Evolutionary conservation across 1,140 invertebrate species (phyloP).

Genomic region (Matsumurasca onukii): DNA sequence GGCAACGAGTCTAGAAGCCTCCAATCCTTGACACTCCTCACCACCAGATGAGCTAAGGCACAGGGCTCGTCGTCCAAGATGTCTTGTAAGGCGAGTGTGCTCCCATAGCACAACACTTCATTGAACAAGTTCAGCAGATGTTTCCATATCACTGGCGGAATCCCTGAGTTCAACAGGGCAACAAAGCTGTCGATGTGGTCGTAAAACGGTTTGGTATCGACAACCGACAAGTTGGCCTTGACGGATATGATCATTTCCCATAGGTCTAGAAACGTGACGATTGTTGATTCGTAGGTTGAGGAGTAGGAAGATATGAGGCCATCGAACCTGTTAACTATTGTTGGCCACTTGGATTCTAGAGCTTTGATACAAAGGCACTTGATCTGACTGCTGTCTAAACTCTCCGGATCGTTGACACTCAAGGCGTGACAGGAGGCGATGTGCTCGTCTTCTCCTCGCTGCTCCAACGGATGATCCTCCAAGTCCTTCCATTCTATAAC

Average conservation of each 20-base stretch:
- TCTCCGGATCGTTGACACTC: conserved; percentile 72
- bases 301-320: conserved; percentile 52
- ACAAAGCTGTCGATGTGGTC: conserved; percentile 80
- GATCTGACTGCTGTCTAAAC: conserved; percentile 71
- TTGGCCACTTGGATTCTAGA: conserved; percentile 77
- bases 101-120: conserved; percentile 87
- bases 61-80: conserved; percentile 84
- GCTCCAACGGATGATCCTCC: conserved; percentile 77
- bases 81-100: conserved; percentile 83
- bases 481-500: conserved; percentile 86
- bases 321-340: conserved; percentile 63
- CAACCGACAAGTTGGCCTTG: conserved; percentile 83
- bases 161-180: conserved; percentile 65
- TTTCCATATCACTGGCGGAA: conserved; percentile 79
- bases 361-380: conserved; percentile 84
- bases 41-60: conserved; percentile 77
- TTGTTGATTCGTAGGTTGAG: conserved; percentile 51
- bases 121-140: conserved; percentile 82
- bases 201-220: conserved; percentile 87
- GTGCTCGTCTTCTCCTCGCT: conserved; percentile 47
- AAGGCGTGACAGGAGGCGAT: conserved; percentile 60
- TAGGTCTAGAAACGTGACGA: conserved; percentile 78
- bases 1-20: conserved; percentile 70
- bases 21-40: conserved; percentile 82
- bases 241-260: conserved; percentile 92